Base-by-base conservation (phyloP, 2,888 invertebrate species). In the Machimus rusticus region DNA sequence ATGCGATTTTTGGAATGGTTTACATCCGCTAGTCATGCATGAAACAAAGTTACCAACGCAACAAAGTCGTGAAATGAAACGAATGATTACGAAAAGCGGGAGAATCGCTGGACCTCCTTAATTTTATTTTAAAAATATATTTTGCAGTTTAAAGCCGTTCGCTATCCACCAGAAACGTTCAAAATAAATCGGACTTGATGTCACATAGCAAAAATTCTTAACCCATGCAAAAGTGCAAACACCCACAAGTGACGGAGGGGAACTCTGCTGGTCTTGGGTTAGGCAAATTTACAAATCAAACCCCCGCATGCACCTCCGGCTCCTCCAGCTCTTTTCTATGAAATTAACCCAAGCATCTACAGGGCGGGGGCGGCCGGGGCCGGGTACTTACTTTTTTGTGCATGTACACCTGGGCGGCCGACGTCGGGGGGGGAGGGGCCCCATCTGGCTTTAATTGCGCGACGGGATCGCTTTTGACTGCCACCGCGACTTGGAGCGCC, bases 401-500 rank as follows among this genome's bases (percentile, higher is more conserved):
- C 87, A 89, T 87, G 74, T 78, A 89, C 76, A 88, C 89, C 87
- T 89, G 89, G 55, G 81, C 88, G 87, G 81, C 87, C 84, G 90
- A 89, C 89, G 90, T 90, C 88, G 90, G 90, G 77, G 90, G 90
- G 87, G 90, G 90, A 86, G 90, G 91, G 85, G 90, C 89, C 74
- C 90, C 90, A 88, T 90, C 90, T 88, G 90, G 89, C 89, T 92
- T 92, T 74, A 92, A 89, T 89, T 92, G 92, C 90, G 91, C 90
- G 87, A 91, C 90, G 88, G 91, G 90, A 43, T 92, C 92, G 87
- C 90, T 90, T 90, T 92, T 92, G 76, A 91, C 91, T 87, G 92
- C 91, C 87, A 91, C 91, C 86, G 92, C 91, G 90, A 92, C 91
- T 87, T 92, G 91, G 87, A 93, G 90, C 88, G 92, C 91, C 87